phyloP scores from a whole-genome alignment of 2,888 invertebrate genomes.

The Suillia variegata region DNA sequence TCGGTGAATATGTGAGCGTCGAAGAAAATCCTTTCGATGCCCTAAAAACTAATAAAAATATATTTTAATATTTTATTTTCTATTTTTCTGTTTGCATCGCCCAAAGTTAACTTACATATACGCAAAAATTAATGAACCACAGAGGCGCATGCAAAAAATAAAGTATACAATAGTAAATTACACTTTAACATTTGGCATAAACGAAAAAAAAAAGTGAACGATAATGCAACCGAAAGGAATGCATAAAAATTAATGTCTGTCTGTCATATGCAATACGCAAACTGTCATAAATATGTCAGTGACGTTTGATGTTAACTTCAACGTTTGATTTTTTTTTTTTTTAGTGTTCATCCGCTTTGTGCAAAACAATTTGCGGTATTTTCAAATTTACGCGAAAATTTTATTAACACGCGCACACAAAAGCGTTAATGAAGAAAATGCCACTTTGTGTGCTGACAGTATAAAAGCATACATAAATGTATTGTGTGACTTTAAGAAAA shows the following conservation, averaged over 20 bases:
- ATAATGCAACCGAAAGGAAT: slow-evolving; percentile 13
- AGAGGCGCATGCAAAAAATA: slow-evolving; percentile 39
- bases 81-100: no score
- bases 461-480: no score
- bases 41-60: slow-evolving; percentile 53
- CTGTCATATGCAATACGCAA: slow-evolving; percentile 25
- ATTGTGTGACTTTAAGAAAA: no score
- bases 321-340: no score
- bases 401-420: no score
- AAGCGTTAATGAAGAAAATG: slow-evolving; percentile 27
- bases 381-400: not conserved
- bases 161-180: slow-evolving; percentile 22
- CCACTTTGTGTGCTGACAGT: no score
- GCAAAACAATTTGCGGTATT: slow-evolving; percentile 4
- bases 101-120: no score
- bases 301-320: no score
- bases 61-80: slow-evolving; percentile 39
- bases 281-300: slow-evolving; percentile 49
- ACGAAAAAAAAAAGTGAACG: slow-evolving; percentile 7
- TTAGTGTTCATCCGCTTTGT: no score
- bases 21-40: slow-evolving; percentile 23
- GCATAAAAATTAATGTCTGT: slow-evolving; percentile 48
- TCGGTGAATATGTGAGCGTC: slow-evolving; percentile 36
- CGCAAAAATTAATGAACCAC: slow-evolving; percentile 55
- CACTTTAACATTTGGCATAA: slow-evolving; percentile 13